Percentiles rank a stretch among this genome's conserved stretches.
Evolutionary conservation across 2,888 invertebrate species (phyloP).

Genomic region (Diarsia dahlii): DNA sequence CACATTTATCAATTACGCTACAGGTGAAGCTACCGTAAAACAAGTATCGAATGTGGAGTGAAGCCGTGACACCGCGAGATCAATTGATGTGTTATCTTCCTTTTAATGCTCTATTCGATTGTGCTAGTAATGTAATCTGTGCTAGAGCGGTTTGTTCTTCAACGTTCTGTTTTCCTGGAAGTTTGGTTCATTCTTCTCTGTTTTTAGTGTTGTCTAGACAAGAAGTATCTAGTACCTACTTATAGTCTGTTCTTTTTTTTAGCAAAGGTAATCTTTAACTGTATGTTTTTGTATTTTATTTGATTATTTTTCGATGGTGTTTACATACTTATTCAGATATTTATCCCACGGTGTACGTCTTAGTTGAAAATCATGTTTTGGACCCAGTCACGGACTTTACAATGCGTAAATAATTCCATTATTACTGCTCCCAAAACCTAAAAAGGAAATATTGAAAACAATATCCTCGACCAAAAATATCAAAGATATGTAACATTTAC

Average conservation of each 20-base stretch:
- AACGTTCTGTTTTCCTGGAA: neutral
- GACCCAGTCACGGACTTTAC: too few species aligned
- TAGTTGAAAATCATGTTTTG: too few species aligned
- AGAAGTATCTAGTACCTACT: neutral
- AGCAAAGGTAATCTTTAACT: neutral
- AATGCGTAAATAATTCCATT: neutral
- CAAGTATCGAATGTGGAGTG: slow-evolving; percentile 49
- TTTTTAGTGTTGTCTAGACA: neutral
- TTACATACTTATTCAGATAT: too few species aligned
- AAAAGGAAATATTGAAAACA: neutral
- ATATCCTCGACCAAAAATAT: too few species aligned
- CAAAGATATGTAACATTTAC: neutral
- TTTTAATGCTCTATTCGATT: neutral
- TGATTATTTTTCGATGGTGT: too few species aligned
- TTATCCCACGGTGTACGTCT: too few species aligned
- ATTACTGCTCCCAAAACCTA: neutral
- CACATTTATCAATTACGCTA: slow-evolving; percentile 12
- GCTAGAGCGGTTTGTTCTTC: neutral
- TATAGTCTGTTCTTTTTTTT: neutral
- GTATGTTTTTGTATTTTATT: neutral
- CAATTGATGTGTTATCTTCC: slow-evolving; percentile 38
- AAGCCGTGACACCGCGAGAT: slow-evolving; percentile 38
- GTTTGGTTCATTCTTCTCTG: neutral
- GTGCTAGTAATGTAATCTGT: neutral
- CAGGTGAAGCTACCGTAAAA: slow-evolving; percentile 32